Conservation (phyloP, 1,140 invertebrate species). For the Babylonia areolata region DNA sequence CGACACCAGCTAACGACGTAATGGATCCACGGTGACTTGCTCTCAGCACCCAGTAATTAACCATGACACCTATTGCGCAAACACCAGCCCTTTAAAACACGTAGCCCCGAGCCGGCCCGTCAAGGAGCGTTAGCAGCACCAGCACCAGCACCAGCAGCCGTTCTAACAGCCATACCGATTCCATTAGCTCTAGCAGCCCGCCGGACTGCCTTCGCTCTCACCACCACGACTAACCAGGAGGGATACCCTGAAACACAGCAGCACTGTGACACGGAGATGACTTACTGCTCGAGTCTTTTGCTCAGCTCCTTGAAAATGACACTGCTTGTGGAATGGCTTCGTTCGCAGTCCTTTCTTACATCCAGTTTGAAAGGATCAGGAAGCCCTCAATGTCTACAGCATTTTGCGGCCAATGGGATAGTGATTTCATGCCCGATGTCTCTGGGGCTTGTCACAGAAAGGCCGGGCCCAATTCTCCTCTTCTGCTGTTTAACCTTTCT, state of each 20-base stretch:
- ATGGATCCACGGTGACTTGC: not conserved
- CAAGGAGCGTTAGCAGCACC: conserved; percentile 19
- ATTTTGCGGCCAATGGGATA: too few relatives aligned
- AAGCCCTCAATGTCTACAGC: too few relatives aligned
- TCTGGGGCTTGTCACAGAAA: too few relatives aligned
- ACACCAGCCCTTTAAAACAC: not conserved
- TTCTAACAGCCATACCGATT: not conserved
- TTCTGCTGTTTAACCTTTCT: too few relatives aligned
- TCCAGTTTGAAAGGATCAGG: too few relatives aligned
- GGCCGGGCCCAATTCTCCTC: too few relatives aligned
- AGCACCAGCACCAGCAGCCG: too few relatives aligned
- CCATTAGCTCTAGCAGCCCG: not conserved
- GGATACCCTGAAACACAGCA: not conserved
- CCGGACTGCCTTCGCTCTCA: not conserved
- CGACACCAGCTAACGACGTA: not conserved
- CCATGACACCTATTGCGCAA: conserved; percentile 36
- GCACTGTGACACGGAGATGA: not conserved
- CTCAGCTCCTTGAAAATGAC: too few relatives aligned
- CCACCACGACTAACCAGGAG: not conserved
- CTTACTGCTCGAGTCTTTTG: too few relatives aligned
- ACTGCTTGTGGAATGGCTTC: too few relatives aligned
- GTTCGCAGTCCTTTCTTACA: too few relatives aligned
- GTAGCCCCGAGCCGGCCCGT: not conserved
- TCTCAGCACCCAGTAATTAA: conserved; percentile 21
- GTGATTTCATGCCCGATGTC: too few relatives aligned